Conservation (phyloP, 2,888 invertebrate species). For the Chirona hameri region DNA sequence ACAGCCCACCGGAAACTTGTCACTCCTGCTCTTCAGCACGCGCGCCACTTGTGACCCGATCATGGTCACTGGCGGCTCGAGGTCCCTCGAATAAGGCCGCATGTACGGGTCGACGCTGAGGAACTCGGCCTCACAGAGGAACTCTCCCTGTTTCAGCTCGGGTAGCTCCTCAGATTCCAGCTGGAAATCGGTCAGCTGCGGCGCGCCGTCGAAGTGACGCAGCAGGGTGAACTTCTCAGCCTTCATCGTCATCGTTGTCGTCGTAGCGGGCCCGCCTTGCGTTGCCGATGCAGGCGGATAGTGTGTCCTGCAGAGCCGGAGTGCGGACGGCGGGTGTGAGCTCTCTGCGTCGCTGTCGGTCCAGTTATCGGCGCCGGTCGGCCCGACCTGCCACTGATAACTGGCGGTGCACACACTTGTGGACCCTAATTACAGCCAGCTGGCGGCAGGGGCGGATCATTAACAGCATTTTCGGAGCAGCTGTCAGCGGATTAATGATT, state of each 20-base stretch:
- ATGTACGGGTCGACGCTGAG: conserved; percentile 33
- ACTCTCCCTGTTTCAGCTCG: conserved; percentile 65
- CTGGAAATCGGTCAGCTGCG: conserved; percentile 61
- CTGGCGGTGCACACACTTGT: too few species aligned
- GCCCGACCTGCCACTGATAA: too few species aligned
- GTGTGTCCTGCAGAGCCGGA: too few species aligned
- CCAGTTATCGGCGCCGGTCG: too few species aligned
- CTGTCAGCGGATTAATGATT: too few species aligned
- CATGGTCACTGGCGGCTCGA: conserved; percentile 49
- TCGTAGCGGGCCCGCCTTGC: too few species aligned
- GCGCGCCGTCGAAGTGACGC: conserved; percentile 62
- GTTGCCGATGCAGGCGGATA: too few species aligned
- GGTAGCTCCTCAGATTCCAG: conserved; percentile 65
- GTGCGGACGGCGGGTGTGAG: too few species aligned
- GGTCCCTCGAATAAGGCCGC: neutral
- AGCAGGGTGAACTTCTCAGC: conserved; percentile 62
- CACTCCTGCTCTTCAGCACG: conserved; percentile 63
- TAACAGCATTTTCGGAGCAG: too few species aligned
- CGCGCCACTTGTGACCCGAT: conserved; percentile 68
- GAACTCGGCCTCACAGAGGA: conserved; percentile 39
- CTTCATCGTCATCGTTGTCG: conserved; percentile 44
- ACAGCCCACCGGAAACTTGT: conserved; percentile 60
- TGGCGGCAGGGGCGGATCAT: too few species aligned
- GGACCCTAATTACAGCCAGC: too few species aligned
- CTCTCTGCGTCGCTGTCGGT: too few species aligned